Evolutionary conservation across 2,797 vertebrate genomes (phyloP), one percentile per base, ranked within the genome.

Genomic region (Semotilus atromaculatus): DNA sequence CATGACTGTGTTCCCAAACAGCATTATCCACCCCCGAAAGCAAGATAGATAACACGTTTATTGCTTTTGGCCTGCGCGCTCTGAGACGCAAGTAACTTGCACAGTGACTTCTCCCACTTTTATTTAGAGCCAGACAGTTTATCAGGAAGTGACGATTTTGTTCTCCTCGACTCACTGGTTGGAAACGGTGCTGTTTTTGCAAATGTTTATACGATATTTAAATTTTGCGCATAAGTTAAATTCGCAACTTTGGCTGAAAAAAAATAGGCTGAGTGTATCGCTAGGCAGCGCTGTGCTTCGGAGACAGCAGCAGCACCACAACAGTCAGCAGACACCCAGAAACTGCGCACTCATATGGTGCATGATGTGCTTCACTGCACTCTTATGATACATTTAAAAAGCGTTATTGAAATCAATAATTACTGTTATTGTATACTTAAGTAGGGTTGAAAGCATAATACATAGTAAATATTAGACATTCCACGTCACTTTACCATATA

Each of bases 261-360:
- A 36, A 48, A 14, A 16, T 55, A 55, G 74, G 11, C 79, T 58
- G 53, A 48, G 79, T 19, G 48, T 21, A 34, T 73, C 72, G 11
- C 23, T n/a, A 51, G 13, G 38, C 70, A 77, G 62, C 43, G n/a
- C 62, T 64, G 38, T 21, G 34, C 60, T 19, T 48, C 5, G 60
- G 53, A 86, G 68, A 84, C 29, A 11, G 84, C 51, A 58, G 55
- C 7, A 70, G 14, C 45, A 48, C 3, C 58, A 74, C 45, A 53
- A 16, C 14, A 16, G 45, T 43, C 19, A 23, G 78, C 31, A 45
- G 29, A 13, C 31, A 40, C 40, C 40, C 55, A 45, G 51, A 60
- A 70, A 55, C 19, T 83, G 66, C 82, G 74, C 64, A 60, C 73
- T 77, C 75, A 84, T n/a, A n/a, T 45, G 64, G 34, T 34, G 68